A percentile compares a stretch with the other conserved stretches of the same genome.
These are phyloP conservation scores for Mythimna pallens DNA, from an alignment of 2,888 invertebrate species.

Conservation along the genomic window DNA sequence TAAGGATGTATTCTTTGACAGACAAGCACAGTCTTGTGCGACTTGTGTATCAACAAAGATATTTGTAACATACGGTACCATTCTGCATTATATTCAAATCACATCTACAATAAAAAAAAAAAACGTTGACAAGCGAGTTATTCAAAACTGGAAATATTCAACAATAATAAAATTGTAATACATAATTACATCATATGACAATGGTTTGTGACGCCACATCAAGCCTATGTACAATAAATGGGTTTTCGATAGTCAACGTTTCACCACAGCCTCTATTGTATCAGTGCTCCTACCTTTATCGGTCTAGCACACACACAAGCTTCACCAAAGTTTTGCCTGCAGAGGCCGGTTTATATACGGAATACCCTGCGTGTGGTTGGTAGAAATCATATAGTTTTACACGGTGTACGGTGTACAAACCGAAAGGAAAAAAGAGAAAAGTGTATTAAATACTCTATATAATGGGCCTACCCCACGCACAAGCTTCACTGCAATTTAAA, in stretches of 20 bases:
- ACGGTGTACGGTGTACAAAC: no score
- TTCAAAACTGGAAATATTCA: constrained; percentile 43
- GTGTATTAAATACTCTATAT: constrained; percentile 27
- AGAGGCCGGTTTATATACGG: no score
- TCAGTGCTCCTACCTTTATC: neutral
- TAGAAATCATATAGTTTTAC: no score
- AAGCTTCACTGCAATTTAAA: no score
- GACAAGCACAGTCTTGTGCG: no score
- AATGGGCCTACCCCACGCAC: no score
- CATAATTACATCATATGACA: constrained; percentile 50
- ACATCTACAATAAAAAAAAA: constrained; percentile 18
- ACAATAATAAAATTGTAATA: constrained; percentile 41
- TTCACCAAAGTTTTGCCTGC: no score
- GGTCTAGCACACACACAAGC: no score
- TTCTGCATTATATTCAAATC: constrained; percentile 11
- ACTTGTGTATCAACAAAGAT: neutral
- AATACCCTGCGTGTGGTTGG: no score
- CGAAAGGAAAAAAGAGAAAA: constrained; percentile 22
- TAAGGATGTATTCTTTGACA: no score
- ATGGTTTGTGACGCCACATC: constrained; percentile 48
- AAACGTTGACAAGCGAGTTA: constrained; percentile 13
- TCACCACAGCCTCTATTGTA: constrained; percentile 54
- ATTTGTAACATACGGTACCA: neutral
- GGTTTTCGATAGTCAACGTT: constrained; percentile 56
- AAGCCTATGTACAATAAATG: constrained; percentile 46